Evolutionary conservation across 2,888 invertebrate genomes (phyloP), one percentile per base, ranked within the genome.

Genomic region (Campoplex capitator): DNA sequence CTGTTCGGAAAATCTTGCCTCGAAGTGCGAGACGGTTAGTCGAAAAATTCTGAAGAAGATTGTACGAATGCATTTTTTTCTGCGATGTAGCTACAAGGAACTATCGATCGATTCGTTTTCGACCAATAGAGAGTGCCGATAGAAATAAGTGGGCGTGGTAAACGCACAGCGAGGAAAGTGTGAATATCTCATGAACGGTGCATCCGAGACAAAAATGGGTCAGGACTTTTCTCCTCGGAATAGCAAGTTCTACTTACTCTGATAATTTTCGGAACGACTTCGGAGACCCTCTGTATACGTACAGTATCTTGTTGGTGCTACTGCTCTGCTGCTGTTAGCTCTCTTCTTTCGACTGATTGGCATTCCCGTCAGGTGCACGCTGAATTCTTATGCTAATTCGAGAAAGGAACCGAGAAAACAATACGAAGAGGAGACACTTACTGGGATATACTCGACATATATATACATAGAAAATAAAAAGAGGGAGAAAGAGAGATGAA

Each of bases 331-430:
- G 84, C 48, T 82, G 78, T 70, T 87, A 85, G 48, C 83, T 83
- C 76, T 83, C 82, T 80, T 81, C 80, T 78, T 68, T 45, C 56
- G 54, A 54, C 48, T 89, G 88, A 94, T 94, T 93, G 93, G 91
- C 90, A 94, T 92, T 93, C 94, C 88, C 89, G 91, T 94, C 94
- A 94, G 92, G 94, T 91, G 93, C 94, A 94, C 93, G 94, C 94
- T 94, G 94, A 94, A 94, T 94, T 94, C 94, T 94, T 94, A 94
- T 94, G 94, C 94, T 94, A 94, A 94, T 94, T 92, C 94, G 94
- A 94, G 94, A 94, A 94, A 94, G 94, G 94, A 94, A 93, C 94
- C 92, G 93, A 94, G 94, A 94, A 93, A 93, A 94, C 93, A 93
- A 94, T 93, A 93, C 89, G 71, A 70, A 83, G 83, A 77, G 70